Base-by-base conservation (phyloP, 2,113 vertebrate genomes). In the Semicossyphus pulcher region DNA sequence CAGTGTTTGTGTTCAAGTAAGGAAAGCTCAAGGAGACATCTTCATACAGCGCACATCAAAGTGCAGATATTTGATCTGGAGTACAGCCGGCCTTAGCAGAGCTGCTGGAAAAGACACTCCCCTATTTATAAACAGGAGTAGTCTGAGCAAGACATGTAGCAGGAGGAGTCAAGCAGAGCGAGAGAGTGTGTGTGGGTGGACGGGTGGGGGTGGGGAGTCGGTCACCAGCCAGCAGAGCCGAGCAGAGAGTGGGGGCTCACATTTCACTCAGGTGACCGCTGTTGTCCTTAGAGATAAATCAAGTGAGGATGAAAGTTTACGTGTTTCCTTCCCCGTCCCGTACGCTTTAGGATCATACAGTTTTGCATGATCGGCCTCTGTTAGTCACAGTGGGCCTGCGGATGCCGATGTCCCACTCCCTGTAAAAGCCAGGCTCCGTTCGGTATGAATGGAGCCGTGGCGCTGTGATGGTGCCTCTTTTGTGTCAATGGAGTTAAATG, bases 111-210 rank as follows among this genome's bases (percentile, higher is more conserved):
- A 83, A 90, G 83, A 89, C 85, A 78, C 87, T 83, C 90, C 84
- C 88, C 91, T 93, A 92, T 94, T 93, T 93, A 91, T 92, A 92
- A 92, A 89, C 86, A 57, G 74, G 59, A 67, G 63, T 61, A 74
- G 81, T 88, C 83, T 79, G 82, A 89, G 68, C 26, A 42, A 83
- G 76, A 78, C 37, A 48, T 65, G 73, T 59, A 78, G 85, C 72
- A 79, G 72, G 48, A 75, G 58, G 85, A 81, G 79, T 68, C 76
- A 86, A 77, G 72, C 74, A n/a, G 75, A 73, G 75, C 7, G 39
- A 56, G 76, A 7, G 75, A 16, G 60, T 45, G 59, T 16, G 61
- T 2, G 81, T 60, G 32, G 60, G 10, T 34, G 26, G 58, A 42
- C 7, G 63, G 59, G 54, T 69, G 84, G 81, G 88, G 87, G 75